These are phyloP conservation scores for Drosophila maculinotata DNA, from an alignment of 2,888 invertebrate species.

Conservation along the genomic window DNA sequence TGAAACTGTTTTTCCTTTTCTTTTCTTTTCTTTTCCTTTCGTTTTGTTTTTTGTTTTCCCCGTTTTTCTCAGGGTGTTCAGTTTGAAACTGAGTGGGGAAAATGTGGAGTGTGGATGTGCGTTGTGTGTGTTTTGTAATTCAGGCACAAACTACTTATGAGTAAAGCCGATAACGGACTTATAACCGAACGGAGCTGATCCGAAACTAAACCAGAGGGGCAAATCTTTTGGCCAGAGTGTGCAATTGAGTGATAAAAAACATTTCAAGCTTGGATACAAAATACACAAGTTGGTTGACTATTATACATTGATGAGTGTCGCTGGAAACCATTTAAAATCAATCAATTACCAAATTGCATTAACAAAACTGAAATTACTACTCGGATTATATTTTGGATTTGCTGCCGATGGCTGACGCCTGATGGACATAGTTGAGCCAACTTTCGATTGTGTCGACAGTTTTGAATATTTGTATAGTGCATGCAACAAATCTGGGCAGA, in stretches of 20 bases:
- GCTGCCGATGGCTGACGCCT: too few species aligned
- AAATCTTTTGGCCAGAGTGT: conserved; percentile 14
- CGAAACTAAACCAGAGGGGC: neutral
- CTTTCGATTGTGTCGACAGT: neutral
- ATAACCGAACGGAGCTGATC: conserved; percentile 9
- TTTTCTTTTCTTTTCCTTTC: too few species aligned
- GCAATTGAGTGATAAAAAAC: conserved; percentile 1
- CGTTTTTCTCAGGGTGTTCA: neutral
- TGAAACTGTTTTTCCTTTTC: conserved; percentile 19
- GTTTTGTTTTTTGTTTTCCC: neutral
- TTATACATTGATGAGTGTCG: too few species aligned
- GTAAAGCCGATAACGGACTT: conserved; percentile 7
- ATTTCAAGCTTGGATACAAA: too few species aligned
- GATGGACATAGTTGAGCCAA: too few species aligned
- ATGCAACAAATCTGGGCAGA: neutral
- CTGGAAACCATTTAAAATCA: too few species aligned
- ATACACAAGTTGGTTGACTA: too few species aligned
- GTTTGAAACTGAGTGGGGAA: neutral
- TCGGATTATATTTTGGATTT: too few species aligned
- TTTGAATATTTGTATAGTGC: neutral
- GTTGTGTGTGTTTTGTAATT: neutral
- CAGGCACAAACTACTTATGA: neutral
- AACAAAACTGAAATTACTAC: too few species aligned
- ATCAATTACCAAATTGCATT: too few species aligned
- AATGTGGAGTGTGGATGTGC: neutral